phyloP scores from a whole-genome alignment of 2,797 vertebrate species.

The Ispidina picta region DNA sequence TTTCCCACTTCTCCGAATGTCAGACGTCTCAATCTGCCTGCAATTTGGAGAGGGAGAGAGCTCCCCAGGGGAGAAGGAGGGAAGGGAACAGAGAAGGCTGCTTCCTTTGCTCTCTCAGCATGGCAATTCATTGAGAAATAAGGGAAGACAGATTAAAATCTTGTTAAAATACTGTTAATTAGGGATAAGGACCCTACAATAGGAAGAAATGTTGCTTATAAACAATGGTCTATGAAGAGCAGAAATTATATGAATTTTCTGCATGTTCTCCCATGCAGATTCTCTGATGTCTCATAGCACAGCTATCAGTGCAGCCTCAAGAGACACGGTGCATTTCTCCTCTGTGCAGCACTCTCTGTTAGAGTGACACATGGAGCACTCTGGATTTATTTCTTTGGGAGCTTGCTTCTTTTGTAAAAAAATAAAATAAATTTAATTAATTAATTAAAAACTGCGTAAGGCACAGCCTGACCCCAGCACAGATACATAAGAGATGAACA shows the following conservation, averaged over 20 bases:
- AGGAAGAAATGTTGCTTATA: neutral
- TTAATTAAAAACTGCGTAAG: too few species aligned
- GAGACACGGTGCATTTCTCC: neutral
- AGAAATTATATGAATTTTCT: neutral
- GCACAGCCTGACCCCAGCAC: neutral
- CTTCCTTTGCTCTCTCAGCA: neutral
- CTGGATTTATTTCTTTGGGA: neutral
- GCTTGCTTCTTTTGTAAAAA: neutral
- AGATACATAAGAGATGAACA: neutral
- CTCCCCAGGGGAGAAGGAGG: neutral
- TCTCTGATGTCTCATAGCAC: neutral
- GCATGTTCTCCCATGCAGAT: rapidly evolving
- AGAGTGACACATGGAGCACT: neutral
- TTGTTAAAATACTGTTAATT: neutral
- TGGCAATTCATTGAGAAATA: neutral
- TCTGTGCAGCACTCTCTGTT: neutral
- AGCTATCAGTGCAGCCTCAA: neutral
- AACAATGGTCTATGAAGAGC: neutral
- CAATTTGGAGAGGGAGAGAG: conserved; percentile 3
- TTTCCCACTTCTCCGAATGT: conserved; percentile 41
- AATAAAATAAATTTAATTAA: too few species aligned
- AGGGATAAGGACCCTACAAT: neutral
- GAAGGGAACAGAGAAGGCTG: neutral
- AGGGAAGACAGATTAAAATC: neutral
- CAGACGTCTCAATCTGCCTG: conserved; percentile 18